These are phyloP conservation scores for Macroglossus sobrinus DNA, from an alignment of 2,113 vertebrate species.

Conservation along the genomic window DNA sequence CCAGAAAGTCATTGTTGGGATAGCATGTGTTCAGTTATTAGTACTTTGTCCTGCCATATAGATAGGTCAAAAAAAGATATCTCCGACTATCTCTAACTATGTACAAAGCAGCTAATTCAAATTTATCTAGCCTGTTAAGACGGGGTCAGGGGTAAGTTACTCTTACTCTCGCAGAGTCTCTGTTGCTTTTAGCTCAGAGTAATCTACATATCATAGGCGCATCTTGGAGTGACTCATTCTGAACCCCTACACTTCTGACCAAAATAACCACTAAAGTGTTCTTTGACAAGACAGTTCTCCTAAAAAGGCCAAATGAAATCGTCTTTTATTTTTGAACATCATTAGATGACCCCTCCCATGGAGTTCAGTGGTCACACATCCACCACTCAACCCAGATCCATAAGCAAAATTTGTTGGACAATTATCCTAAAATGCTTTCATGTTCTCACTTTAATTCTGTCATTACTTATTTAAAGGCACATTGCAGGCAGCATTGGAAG, in stretches of 20 bases:
- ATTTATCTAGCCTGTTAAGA: background rate
- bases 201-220: background rate
- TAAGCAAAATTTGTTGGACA: constrained; percentile 56
- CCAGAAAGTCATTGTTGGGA: no score
- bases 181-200: background rate
- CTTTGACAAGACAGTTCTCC: background rate
- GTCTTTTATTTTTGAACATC: constrained; percentile 40
- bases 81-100: background rate
- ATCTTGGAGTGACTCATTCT: background rate
- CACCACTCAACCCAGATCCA: constrained; percentile 36
- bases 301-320: background rate
- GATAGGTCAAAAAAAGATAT: background rate
- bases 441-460: constrained; percentile 54
- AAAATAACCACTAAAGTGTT: background rate
- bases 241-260: background rate
- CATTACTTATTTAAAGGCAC: constrained; percentile 47
- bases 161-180: background rate
- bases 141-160: background rate
- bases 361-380: background rate
- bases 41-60: background rate
- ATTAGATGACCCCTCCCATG: background rate
- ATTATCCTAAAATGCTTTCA: constrained; percentile 43
- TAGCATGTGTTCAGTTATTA: background rate
- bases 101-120: background rate
- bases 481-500: background rate